Evolutionary conservation across 2,888 invertebrate species (phyloP).

Genomic region (Hofmannophila pseudospretella): DNA sequence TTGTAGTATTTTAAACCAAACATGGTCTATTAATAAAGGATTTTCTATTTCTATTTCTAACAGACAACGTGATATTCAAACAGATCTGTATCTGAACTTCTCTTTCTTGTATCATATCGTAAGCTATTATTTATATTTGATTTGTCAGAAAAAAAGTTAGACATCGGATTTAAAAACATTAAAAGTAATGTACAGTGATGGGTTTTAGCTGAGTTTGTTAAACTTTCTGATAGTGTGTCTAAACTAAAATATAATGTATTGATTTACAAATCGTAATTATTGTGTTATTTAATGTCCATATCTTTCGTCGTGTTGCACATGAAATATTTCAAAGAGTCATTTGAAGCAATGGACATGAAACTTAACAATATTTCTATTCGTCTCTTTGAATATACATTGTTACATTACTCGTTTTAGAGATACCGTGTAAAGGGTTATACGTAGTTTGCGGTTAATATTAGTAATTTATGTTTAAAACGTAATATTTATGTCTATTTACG

Average conservation of each 20-base stretch:
- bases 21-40: no score
- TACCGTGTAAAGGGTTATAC: slow-evolving; percentile 14
- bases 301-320: neutral
- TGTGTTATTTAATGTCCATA: neutral
- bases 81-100: no score
- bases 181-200: no score
- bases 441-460: slow-evolving; percentile 22
- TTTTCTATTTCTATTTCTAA: no score
- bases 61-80: no score
- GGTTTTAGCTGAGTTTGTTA: no score
- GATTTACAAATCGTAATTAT: neutral
- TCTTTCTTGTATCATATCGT: no score
- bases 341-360: neutral
- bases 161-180: no score
- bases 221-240: neutral
- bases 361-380: neutral
- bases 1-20: no score
- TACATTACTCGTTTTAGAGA: slow-evolving; percentile 9
- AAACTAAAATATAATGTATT: no score
- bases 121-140: no score
- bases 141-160: no score
- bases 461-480: slow-evolving; percentile 43
- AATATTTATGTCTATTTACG: slow-evolving; percentile 49
- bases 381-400: slow-evolving; percentile 5
- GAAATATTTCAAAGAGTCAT: neutral